Evolutionary conservation across 2,888 invertebrate genomes (phyloP).

Genomic region (Oasisia sp.): DNA sequence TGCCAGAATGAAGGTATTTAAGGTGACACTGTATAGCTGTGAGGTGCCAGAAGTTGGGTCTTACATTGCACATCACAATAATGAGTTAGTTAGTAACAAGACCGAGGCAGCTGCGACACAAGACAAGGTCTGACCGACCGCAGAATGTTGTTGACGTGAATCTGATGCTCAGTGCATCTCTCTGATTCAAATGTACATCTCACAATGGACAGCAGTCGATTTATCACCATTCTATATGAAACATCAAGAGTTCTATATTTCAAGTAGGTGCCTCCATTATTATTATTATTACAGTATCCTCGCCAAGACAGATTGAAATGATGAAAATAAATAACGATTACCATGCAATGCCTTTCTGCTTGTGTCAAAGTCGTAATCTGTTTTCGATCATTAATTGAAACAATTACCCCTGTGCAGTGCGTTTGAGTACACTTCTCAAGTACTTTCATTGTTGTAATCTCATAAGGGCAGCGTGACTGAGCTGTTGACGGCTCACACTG

Average conservation of each 20-base stretch:
- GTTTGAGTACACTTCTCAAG: not conserved
- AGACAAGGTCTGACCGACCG: not conserved
- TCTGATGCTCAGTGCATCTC: not conserved
- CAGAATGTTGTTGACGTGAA: not conserved
- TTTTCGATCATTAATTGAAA: not conserved
- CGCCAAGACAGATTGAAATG: not conserved
- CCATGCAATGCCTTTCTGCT: not conserved
- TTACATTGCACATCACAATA: not conserved
- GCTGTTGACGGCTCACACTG: not conserved
- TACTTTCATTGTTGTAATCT: not conserved
- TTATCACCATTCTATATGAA: not conserved
- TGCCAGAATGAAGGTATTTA: not conserved
- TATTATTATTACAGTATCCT: not conserved
- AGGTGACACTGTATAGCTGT: not conserved
- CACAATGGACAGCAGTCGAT: not conserved
- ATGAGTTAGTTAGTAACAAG: not conserved
- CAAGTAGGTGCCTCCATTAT: not conserved
- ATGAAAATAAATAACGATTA: slow-evolving; percentile 1
- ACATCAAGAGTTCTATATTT: not conserved
- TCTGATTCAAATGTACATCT: not conserved
- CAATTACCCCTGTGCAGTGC: not conserved
- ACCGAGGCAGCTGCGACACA: not conserved
- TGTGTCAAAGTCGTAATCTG: not conserved
- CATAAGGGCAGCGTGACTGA: not conserved
- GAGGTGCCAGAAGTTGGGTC: not conserved